Conservation (phyloP, 2,113 vertebrate genomes). For the Syngnathus scovelli region DNA sequence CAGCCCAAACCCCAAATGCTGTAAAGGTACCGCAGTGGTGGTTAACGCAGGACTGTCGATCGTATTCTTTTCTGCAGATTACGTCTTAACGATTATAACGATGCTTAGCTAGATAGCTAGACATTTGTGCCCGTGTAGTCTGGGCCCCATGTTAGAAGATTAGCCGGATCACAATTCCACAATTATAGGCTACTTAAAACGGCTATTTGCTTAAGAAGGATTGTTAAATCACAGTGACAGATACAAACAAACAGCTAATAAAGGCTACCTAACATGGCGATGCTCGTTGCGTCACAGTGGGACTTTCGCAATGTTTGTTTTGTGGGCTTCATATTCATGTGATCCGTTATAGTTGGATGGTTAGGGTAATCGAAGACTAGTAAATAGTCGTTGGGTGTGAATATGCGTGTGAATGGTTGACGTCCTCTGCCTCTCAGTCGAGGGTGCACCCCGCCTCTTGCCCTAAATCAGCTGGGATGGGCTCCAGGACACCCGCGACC, state of each 20-base stretch:
- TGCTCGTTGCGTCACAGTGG: slow-evolving; percentile 2
- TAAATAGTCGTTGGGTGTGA: not conserved
- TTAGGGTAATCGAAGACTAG: not conserved
- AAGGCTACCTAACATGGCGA: slow-evolving; percentile 3
- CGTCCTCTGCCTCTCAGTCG: not conserved
- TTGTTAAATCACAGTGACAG: not conserved
- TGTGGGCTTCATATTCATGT: not conserved
- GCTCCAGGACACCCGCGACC: not conserved
- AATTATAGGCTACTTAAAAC: not conserved
- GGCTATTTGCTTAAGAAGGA: not conserved
- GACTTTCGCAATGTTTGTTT: not conserved
- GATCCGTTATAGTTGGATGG: not conserved
- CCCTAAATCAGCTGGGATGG: not conserved
- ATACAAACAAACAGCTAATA: not conserved
- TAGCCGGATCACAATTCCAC: not conserved
- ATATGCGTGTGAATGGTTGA: not conserved
- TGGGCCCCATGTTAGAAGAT: slow-evolving; percentile 42
- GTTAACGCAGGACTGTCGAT: not conserved
- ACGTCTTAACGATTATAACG: slow-evolving; percentile 5
- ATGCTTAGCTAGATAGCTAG: slow-evolving; percentile 43
- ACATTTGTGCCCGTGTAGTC: slow-evolving; percentile 28
- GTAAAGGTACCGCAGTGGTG: not conserved
- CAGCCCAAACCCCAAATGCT: not conserved
- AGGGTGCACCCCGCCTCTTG: not conserved
- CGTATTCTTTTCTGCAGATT: slow-evolving; percentile 6